A percentile compares a stretch with the other conserved stretches of the same genome.
Evolutionary conservation across 2,888 invertebrate species (phyloP).

Genomic region (Himalopsyche japonica): DNA sequence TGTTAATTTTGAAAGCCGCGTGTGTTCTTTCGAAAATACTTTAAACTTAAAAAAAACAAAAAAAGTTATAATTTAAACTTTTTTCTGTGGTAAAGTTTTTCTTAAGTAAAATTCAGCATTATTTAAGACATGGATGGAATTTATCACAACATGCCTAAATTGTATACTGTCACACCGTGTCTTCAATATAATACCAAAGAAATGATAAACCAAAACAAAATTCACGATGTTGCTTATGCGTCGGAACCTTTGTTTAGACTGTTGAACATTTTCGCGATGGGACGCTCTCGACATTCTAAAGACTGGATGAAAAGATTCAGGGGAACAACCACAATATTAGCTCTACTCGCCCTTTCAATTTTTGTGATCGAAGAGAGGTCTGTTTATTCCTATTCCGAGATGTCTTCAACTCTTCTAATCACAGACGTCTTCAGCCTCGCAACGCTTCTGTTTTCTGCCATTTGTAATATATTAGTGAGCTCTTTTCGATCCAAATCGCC

Average conservation of each 20-base stretch:
- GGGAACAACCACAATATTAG: neutral
- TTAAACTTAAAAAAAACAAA: no score
- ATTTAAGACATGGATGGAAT: neutral
- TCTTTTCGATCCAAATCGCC: neutral
- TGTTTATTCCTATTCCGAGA: neutral
- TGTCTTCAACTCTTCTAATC: neutral
- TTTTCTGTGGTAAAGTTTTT: no score
- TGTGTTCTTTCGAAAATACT: no score
- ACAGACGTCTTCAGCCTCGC: neutral
- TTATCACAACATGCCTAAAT: neutral
- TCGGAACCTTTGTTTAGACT: neutral
- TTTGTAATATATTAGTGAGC: neutral
- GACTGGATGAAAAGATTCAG: neutral
- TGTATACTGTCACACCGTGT: neutral
- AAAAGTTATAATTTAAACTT: no score
- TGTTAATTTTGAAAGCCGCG: no score
- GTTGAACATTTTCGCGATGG: neutral
- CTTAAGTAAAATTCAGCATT: neutral
- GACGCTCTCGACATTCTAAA: neutral
- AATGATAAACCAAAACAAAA: neutral
- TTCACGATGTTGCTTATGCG: neutral
- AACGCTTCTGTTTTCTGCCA: neutral
- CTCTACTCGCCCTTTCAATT: neutral
- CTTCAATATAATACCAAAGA: neutral
- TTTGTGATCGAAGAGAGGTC: neutral